A percentile compares a stretch with the other conserved stretches of the same genome.
Conservation (phyloP, 2,797 vertebrate genomes). For the Neomorphus geoffroyi region DNA sequence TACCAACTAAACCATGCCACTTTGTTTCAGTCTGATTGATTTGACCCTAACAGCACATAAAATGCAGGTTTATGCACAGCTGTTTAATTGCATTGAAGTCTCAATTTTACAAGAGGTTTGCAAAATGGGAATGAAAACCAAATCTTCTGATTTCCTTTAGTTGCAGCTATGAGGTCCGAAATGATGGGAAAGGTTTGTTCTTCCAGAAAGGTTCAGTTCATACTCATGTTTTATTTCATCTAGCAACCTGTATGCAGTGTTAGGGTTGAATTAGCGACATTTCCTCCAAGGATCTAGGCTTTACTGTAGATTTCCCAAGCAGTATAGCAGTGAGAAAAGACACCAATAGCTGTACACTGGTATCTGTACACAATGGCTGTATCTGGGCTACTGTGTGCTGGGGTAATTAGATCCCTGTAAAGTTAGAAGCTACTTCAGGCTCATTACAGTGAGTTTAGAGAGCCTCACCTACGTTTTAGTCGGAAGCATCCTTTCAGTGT, state of each 20-base stretch:
- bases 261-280: neutral
- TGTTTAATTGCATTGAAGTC: neutral
- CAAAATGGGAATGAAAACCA: neutral
- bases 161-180: neutral
- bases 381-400: neutral
- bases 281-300: neutral
- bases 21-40: neutral
- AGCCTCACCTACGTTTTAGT: neutral
- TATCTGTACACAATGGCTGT: neutral
- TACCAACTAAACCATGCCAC: neutral
- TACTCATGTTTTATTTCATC: slow-evolving; percentile 1
- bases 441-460: neutral
- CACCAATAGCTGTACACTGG: neutral
- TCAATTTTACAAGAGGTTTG: slow-evolving; percentile 1
- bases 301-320: neutral
- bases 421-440: neutral
- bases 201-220: neutral
- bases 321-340: neutral
- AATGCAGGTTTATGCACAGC: neutral
- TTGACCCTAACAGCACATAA: neutral
- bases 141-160: neutral
- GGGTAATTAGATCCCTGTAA: neutral
- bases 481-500: neutral
- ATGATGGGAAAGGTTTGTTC: neutral
- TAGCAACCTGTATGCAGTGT: neutral